Evolutionary conservation across 2,113 vertebrate genomes (phyloP).

Genomic region (Periophthalmodon schlosseri): DNA sequence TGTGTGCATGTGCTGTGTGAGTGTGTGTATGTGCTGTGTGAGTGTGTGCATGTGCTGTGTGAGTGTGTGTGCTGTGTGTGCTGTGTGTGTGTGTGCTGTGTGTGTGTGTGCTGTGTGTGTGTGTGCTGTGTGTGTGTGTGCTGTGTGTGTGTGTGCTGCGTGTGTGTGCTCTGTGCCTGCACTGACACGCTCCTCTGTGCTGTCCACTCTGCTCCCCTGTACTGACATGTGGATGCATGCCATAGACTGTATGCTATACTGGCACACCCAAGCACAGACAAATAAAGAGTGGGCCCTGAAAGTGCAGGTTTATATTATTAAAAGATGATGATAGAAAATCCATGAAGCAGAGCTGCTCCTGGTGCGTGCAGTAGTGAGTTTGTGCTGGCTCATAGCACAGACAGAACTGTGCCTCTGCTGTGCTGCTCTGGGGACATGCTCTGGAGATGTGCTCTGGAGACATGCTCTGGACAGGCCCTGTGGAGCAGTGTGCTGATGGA

Average conservation of each 20-base stretch:
- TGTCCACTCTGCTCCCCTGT: background rate
- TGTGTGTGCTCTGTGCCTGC: conserved; percentile 23
- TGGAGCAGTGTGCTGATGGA: conserved; percentile 50
- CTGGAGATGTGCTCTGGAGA: conserved; percentile 13
- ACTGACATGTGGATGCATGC: conserved; percentile 3
- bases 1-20: too few species aligned
- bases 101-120: too few species aligned
- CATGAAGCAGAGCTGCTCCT: too few species aligned
- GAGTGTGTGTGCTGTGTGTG: too few species aligned
- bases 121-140: too few species aligned
- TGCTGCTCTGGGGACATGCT: conserved; percentile 11
- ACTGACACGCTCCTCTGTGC: conserved; percentile 27
- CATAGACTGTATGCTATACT: background rate
- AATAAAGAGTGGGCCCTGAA: background rate
- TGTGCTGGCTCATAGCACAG: conserved; percentile 42
- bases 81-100: too few species aligned
- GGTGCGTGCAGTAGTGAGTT: background rate
- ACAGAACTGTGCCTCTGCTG: conserved; percentile 37
- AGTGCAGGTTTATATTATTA: background rate
- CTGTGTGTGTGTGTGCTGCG: too few species aligned
- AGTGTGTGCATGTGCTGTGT: too few species aligned
- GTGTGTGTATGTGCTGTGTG: too few species aligned
- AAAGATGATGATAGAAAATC: background rate
- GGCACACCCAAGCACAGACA: background rate
- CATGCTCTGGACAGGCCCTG: conserved; percentile 41